A percentile compares a stretch with the other conserved stretches of the same genome.
Evolutionary conservation across 1,140 invertebrate species (phyloP).

Genomic region (Drosophila pseudoobscura): DNA sequence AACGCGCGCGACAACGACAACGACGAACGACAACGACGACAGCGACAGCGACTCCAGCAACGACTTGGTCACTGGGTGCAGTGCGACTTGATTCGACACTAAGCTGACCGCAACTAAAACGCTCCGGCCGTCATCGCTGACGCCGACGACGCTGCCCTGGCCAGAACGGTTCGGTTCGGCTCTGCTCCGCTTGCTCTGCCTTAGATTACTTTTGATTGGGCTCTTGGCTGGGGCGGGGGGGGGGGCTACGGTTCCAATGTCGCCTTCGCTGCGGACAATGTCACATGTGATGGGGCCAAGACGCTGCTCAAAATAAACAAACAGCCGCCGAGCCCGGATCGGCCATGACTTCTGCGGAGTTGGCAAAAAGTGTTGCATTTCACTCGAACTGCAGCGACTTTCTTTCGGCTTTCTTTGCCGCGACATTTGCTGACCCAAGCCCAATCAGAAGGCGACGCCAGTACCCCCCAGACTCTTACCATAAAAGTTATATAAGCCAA

Average conservation of each 20-base stretch:
- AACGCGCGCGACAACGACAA: constrained; percentile 48
- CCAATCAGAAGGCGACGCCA: constrained; percentile 65
- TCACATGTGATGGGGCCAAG: constrained; percentile 41
- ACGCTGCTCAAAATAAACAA: constrained; percentile 58
- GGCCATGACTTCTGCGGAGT: constrained; percentile 75
- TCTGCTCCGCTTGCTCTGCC: constrained; percentile 33
- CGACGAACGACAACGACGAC: constrained; percentile 17
- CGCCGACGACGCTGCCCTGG: constrained; percentile 28
- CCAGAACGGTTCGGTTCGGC: constrained; percentile 20
- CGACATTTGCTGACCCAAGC: constrained; percentile 61
- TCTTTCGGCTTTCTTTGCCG: constrained; percentile 69
- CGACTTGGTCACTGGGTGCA: constrained; percentile 62
- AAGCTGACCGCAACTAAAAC: constrained; percentile 60
- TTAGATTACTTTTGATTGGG: constrained; percentile 62
- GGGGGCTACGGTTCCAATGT: constrained; percentile 65
- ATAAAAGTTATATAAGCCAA: constrained; percentile 59
- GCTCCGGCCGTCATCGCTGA: constrained; percentile 35
- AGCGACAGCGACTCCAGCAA: constrained; percentile 22
- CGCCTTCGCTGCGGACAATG: constrained; percentile 72
- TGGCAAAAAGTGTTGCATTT: constrained; percentile 74
- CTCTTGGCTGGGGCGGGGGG: constrained; percentile 21
- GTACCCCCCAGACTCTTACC: neutral
- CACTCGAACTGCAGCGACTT: constrained; percentile 64
- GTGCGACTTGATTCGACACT: constrained; percentile 56
- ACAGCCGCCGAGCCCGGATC: constrained; percentile 37